phyloP scores from a whole-genome alignment of 2,113 vertebrate genomes.

The Dipodomys merriami region DNA sequence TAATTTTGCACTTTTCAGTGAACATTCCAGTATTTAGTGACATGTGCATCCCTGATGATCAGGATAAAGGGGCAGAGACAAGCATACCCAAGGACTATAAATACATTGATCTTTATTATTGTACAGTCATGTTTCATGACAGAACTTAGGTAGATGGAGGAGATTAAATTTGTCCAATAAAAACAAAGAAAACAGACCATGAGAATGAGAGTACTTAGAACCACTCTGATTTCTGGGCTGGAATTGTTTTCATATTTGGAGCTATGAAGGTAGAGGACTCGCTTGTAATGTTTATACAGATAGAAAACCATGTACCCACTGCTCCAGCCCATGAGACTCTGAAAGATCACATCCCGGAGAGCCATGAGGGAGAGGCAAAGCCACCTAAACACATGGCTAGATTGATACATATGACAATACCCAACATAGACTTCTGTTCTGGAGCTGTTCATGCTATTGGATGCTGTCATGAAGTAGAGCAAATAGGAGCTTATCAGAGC shows the following conservation, averaged over 20 bases:
- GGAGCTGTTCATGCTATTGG: not conserved
- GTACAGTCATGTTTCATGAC: not conserved
- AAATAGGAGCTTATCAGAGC: slow-evolving; percentile 35
- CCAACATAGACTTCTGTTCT: accelerated
- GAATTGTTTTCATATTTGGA: not conserved
- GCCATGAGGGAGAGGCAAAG: slow-evolving; percentile 13
- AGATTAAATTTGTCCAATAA: slow-evolving; percentile 13
- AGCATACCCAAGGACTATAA: not conserved
- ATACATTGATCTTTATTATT: not conserved
- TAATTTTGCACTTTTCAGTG: not conserved
- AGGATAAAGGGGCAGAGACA: not conserved
- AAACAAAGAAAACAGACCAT: slow-evolving; percentile 39
- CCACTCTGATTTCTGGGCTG: not conserved
- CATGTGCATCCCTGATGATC: not conserved
- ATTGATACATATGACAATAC: not conserved
- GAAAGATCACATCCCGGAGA: not conserved
- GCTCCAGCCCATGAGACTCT: slow-evolving; percentile 9
- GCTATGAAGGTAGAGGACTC: not conserved
- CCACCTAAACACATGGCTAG: not conserved
- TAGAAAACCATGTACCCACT: not conserved
- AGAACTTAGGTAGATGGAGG: not conserved
- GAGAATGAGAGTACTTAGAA: not conserved
- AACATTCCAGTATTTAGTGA: not conserved
- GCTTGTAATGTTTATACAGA: not conserved
- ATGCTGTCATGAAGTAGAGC: not conserved